Percentiles rank a stretch among this genome's conserved stretches.
Conservation (phyloP, 2,113 vertebrate species). For the Agapornis roseicollis region DNA sequence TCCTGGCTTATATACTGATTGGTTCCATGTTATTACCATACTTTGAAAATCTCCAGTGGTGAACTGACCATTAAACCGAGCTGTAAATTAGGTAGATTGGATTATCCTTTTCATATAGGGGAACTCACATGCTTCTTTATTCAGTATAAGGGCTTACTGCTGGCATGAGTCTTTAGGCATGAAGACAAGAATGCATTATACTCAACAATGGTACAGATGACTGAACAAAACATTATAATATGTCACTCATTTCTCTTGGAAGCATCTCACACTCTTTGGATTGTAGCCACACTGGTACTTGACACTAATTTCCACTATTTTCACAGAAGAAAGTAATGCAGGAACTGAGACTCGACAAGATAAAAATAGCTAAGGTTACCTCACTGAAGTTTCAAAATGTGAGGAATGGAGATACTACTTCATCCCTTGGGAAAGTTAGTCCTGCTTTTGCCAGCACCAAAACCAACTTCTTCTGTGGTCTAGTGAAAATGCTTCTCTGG, state of each 20-base stretch:
- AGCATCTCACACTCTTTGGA: not conserved
- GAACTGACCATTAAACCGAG: not conserved
- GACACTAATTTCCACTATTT: not conserved
- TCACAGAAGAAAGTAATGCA: conserved; percentile 21
- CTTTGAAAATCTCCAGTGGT: not conserved
- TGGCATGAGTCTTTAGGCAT: not conserved
- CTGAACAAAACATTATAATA: not conserved
- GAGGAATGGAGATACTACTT: not conserved
- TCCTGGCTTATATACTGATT: not conserved
- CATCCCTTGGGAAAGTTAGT: not conserved
- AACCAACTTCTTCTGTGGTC: not conserved
- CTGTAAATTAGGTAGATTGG: not conserved
- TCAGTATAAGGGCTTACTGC: not conserved
- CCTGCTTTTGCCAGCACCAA: conserved; percentile 2
- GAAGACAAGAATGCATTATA: not conserved
- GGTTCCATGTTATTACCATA: not conserved
- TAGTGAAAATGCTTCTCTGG: not conserved
- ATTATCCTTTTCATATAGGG: not conserved
- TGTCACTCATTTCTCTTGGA: conserved; percentile 32
- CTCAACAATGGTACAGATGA: not conserved
- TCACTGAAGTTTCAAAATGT: not conserved
- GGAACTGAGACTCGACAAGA: not conserved
- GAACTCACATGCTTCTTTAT: not conserved
- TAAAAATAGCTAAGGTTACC: conserved; percentile 37
- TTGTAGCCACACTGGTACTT: not conserved